Evolutionary conservation across 1,140 invertebrate species (phyloP).

Genomic region (Aphis gossypii): DNA sequence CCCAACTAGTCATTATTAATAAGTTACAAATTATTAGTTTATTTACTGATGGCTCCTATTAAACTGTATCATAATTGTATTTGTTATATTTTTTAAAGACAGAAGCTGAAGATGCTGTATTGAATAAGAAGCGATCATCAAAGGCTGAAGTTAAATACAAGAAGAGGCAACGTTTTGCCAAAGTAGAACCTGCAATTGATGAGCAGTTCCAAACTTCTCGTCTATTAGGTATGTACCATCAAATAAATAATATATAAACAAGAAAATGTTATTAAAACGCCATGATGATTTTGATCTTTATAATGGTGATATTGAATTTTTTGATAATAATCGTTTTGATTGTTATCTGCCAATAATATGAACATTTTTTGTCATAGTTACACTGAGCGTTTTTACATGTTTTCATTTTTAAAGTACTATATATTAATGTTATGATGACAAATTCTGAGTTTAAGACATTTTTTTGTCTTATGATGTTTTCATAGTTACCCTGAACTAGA

Average conservation of each 20-base stretch:
- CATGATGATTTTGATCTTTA: conserved; percentile 45
- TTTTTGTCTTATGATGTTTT: conserved; percentile 10
- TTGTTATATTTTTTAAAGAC: conserved; percentile 70
- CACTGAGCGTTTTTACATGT: conserved; percentile 70
- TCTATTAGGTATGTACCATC: conserved; percentile 77
- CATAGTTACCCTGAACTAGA: conserved; percentile 51
- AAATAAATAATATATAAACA: background rate
- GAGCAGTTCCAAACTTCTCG: conserved; percentile 97
- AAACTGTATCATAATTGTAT: no score
- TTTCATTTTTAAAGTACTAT: background rate
- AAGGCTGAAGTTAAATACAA: conserved; percentile 94
- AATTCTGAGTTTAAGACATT: conserved; percentile 35
- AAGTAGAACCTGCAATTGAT: conserved; percentile 91
- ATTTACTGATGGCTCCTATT: no score
- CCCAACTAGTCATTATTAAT: no score
- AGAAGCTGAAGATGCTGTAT: conserved; percentile 90
- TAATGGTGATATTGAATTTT: conserved; percentile 31
- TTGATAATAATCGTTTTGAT: conserved; percentile 52
- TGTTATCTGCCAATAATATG: conserved; percentile 51
- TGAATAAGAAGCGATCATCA: conserved; percentile 93
- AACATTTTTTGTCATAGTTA: conserved; percentile 80
- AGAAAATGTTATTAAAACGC: background rate
- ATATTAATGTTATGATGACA: conserved; percentile 58
- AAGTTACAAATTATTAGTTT: no score
- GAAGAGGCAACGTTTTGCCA: conserved; percentile 87